Base-by-base conservation (phyloP, 1,140 invertebrate genomes). In the Pogonognathellus flavescens region DNA sequence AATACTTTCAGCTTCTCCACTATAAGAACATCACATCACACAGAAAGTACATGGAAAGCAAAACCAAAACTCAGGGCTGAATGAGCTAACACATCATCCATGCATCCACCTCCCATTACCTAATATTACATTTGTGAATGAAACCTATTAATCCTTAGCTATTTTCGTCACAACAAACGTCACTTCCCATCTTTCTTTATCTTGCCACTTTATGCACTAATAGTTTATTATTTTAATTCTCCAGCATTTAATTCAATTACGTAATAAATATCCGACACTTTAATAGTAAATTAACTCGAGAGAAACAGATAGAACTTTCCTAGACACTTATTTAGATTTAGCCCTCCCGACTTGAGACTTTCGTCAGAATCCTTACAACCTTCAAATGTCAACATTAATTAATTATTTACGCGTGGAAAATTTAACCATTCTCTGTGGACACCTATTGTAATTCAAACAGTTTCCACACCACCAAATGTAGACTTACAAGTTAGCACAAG, bases 351-450 rank as follows among this genome's bases (percentile, higher is more conserved):
- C n/a, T n/a, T n/a, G n/a, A 41, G 16, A 70, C 22, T 25, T 41
- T 70, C 70, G 49, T 76, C 70, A 41, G 2, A 41, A 41, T 41
- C 41, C 41, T 49, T 41, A 76, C 70, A 50, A 18, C 41, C 70
- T 76, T 76, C 70, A 76, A 41, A 76, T 31, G 70, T 76, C 70
- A 76, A 76, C 70, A 76, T n/a, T 41, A 76, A 76, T 76, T 76
- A 76, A 41, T 76, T 76, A 76, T 76, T 76, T 76, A 76, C 41
- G 70, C 31, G 31, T 76, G 14, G 20, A 66, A 66, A 13, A 14
- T 49, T 16, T 31, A n/a, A 25, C 62, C 25, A 57, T n/a, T 13
- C 11, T 57, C 11, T 57, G 16, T 20, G 20, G 59, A 9, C 18
- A 62, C 8, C 59, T 62, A 55, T 14, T 16, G 9, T 55, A 55